Evolutionary conservation across 2,888 invertebrate genomes (phyloP).

Genomic region (Cheilosia pagana): DNA sequence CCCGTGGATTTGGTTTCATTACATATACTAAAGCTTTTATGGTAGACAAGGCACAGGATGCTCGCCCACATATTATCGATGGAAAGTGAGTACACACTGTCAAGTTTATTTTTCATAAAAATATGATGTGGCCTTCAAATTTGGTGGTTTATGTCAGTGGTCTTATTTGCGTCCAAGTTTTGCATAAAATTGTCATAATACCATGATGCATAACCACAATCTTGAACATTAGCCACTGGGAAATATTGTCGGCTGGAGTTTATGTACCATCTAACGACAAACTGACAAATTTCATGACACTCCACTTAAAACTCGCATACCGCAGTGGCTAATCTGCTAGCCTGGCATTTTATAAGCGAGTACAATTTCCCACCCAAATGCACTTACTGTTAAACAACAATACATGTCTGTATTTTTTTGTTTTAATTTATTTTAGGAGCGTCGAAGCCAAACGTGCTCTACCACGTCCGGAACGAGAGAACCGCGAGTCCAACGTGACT

Average conservation of each 20-base stretch:
- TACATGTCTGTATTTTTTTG: background rate
- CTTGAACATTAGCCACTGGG: background rate
- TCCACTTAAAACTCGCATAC: no score
- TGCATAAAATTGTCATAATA: no score
- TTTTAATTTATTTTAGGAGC: constrained; percentile 84
- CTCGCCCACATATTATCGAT: constrained; percentile 95
- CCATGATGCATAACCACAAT: background rate
- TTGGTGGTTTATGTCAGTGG: background rate
- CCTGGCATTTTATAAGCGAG: no score
- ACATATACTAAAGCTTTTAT: constrained; percentile 96
- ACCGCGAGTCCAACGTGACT: constrained; percentile 95
- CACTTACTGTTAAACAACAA: no score
- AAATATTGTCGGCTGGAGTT: background rate
- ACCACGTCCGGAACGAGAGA: constrained; percentile 94
- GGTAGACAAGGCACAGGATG: constrained; percentile 97
- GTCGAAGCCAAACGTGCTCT: constrained; percentile 99
- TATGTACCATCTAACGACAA: background rate
- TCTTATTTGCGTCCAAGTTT: no score
- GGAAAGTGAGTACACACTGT: constrained; percentile 86
- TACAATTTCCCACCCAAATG: no score
- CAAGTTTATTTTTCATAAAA: background rate
- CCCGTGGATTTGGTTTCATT: constrained; percentile 98
- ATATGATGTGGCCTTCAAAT: background rate
- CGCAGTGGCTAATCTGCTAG: no score
- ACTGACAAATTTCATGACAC: no score